Base-by-base conservation (phyloP, 2,797 vertebrate genomes). In the Amniataba percoides region DNA sequence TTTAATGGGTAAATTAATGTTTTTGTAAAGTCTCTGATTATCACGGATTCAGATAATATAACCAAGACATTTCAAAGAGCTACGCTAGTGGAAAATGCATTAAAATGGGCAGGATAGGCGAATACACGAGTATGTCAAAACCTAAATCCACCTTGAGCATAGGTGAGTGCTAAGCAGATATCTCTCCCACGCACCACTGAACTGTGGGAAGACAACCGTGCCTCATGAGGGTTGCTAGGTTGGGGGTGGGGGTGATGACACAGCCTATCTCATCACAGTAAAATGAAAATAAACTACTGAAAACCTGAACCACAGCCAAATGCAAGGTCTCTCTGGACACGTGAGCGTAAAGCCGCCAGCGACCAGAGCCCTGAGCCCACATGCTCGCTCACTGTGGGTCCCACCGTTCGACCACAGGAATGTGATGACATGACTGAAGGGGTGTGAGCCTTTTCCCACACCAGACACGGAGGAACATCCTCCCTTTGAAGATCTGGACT, bases 231-330 rank as follows among this genome's bases (percentile, higher is more conserved):
- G 88, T 65, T 87, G 78, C 34, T 74, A 64, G 56, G 73, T 49
- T 64, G 68, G 78, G 80, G 71, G 77, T 40, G 51, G 62, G 62
- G 83, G 69, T 85, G 88, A 91, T 93, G 92, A 93, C 90, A 89
- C 88, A 82, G 85, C 78, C 81, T 81, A 92, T 92, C 90, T 92
- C 91, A 92, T 93, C 88, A 43, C 71, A 80, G 73, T 73, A 89
- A 91, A 94, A 93, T 92, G 89, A 92, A 94, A 94, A 92, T 90
- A 93, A 91, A 93, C 57, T 84, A 87, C 78, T 82, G 72, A 85
- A 89, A 92, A 88, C 57, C 75, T 65, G 82, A 90, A 85, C 59
- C 8, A 62, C 60, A 65, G 82, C 89, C 89, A 90, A 92, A 77
- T 53, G 69, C 79, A 89, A 83, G 59, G 76, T 83, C 85, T 87